Base-by-base conservation (phyloP, 1,140 invertebrate genomes). In the Proctacanthus coquilletti region DNA sequence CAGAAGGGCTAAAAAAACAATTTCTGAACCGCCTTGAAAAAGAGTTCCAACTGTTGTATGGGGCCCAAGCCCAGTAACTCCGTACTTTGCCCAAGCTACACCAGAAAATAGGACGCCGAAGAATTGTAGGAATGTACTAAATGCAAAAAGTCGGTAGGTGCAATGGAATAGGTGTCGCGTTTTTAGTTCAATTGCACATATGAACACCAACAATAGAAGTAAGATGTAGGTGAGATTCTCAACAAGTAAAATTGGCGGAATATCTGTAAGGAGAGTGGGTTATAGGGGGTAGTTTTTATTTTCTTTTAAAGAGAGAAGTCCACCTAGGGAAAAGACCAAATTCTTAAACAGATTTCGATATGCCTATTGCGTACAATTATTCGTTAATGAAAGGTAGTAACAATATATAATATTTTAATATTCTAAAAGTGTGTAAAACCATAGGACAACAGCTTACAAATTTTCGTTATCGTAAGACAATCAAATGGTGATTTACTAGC, bases 81-180 rank as follows among this genome's bases (percentile, higher is more conserved):
- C 80, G 54, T 80, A 85, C 41, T 71, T 66, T 10, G 76, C 69
- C 49, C 77, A 84, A 6, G 75, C 71, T 3, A 77, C 53, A 39
- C 65, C 69, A 36, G 78, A 64, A 4, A 81, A 57, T 3, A 78
- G 48, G 3, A 89, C 66, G 6, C 81, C 78, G 11, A 65, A 44
- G 30, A 74, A 65, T 52, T 84, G 75, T 18, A 71, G 53, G 3
- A 72, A 48, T 3, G 86, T 58, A 1, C 84, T 84, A 2, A 69
- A 45, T 11, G 88, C 65, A 53, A 82, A 94, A 41, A 93, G 56
- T 55, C 88, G 86, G 60, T 89, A 93, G 0, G 86, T 92, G 2
- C 80, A 68, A 55, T 94, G 88, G 21, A 91, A 66, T 1, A 93
- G 58, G 52, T 87, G 80, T 20, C 83, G 64, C 2, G 72, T 68